Conservation (phyloP, 1,140 invertebrate species). For the Temnothorax nylanderi region DNA sequence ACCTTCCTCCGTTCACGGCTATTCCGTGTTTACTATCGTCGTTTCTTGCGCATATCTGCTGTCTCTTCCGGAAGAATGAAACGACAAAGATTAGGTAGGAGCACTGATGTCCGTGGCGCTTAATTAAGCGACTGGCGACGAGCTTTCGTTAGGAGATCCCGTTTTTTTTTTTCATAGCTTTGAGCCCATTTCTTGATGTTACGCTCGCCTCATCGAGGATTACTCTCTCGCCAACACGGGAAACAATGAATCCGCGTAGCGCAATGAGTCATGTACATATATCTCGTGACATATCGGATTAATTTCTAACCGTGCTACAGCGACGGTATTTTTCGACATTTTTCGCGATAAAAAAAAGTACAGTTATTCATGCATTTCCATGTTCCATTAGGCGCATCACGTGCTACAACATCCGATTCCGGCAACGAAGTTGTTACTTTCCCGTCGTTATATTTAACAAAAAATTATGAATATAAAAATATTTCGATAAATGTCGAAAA, state of each 20-base stretch:
- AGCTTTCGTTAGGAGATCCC: constrained; percentile 11
- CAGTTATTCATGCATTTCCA: constrained; percentile 46
- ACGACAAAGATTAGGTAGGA: constrained; percentile 60
- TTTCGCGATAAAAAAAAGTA: constrained; percentile 45
- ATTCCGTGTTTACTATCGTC: constrained; percentile 67
- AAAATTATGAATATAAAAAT: constrained; percentile 31
- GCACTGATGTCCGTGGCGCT: constrained; percentile 41
- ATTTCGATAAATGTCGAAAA: not conserved
- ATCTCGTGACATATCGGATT: constrained; percentile 44
- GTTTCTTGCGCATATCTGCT: constrained; percentile 68
- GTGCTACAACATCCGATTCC: constrained; percentile 20
- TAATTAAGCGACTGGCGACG: constrained; percentile 64
- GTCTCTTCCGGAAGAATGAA: constrained; percentile 72
- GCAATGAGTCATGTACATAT: constrained; percentile 45
- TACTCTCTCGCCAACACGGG: not conserved
- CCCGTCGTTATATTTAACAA: not conserved
- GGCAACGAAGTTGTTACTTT: constrained; percentile 1
- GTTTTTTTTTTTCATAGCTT: constrained; percentile 16
- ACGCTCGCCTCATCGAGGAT: constrained; percentile 32
- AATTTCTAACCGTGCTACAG: constrained; percentile 36
- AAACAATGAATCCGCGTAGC: constrained; percentile 40
- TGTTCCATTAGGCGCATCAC: constrained; percentile 52
- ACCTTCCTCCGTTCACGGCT: constrained; percentile 58
- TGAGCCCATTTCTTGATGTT: constrained; percentile 6
- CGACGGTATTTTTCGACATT: constrained; percentile 52